A percentile compares a stretch with the other conserved stretches of the same genome.
These are phyloP conservation scores for Grallaria varia DNA, from an alignment of 2,113 vertebrate species.

Conservation along the genomic window DNA sequence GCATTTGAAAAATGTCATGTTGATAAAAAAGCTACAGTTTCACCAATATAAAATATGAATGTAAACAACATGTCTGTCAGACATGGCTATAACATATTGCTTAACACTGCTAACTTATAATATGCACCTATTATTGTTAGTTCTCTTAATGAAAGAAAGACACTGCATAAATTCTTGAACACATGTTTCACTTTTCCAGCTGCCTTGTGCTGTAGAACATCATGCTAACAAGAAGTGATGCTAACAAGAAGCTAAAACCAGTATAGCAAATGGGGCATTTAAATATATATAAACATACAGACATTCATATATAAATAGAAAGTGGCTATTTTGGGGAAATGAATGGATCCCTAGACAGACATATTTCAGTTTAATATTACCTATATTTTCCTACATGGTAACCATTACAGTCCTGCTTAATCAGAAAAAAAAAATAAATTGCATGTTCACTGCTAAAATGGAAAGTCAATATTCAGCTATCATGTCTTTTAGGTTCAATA, in stretches of 20 bases:
- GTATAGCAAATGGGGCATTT: constrained; percentile 79
- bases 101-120: constrained; percentile 70
- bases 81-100: constrained; percentile 66
- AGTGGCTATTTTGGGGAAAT: constrained; percentile 68
- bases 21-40: constrained; percentile 68
- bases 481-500: constrained; percentile 29
- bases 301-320: constrained; percentile 76
- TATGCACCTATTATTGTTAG: constrained; percentile 73
- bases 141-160: constrained; percentile 80
- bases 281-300: constrained; percentile 80
- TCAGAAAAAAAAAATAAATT: constrained; percentile 19
- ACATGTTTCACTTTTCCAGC: constrained; percentile 75
- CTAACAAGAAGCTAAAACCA: constrained; percentile 82
- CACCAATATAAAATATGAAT: constrained; percentile 70
- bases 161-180: constrained; percentile 81
- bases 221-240: constrained; percentile 82
- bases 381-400: constrained; percentile 71
- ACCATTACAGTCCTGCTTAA: constrained; percentile 59
- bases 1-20: constrained; percentile 53
- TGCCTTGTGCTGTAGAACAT: constrained; percentile 76
- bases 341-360: constrained; percentile 75
- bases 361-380: constrained; percentile 75
- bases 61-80: constrained; percentile 75
- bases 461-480: constrained; percentile 42
- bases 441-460: constrained; percentile 32